These are phyloP conservation scores for Pherbina coryleti DNA, from an alignment of 2,888 invertebrate genomes.

Conservation along the genomic window DNA sequence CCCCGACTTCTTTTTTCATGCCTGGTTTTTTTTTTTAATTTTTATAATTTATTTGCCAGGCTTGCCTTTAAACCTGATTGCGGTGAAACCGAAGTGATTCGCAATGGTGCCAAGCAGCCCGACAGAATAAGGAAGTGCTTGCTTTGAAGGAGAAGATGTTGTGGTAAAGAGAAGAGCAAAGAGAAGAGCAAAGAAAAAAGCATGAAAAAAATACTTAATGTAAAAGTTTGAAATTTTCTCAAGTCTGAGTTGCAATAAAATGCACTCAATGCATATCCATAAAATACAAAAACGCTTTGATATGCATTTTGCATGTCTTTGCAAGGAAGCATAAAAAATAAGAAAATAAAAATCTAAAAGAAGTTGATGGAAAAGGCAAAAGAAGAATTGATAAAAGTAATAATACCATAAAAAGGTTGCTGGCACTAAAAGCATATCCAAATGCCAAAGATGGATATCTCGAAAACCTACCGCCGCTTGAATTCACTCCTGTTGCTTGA, in stretches of 20 bases:
- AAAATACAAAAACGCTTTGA: slow-evolving; percentile 34
- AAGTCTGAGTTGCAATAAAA: slow-evolving; percentile 57
- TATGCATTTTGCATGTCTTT: slow-evolving; percentile 17
- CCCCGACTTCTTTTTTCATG: neutral
- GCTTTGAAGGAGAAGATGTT: neutral
- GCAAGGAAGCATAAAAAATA: neutral
- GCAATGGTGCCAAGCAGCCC: neutral
- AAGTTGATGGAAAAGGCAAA: neutral
- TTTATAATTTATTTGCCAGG: neutral
- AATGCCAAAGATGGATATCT: neutral
- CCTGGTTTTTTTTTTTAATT: neutral
- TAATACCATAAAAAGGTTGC: neutral
- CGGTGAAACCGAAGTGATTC: slow-evolving; percentile 2
- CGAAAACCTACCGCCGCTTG: neutral
- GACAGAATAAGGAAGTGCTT: neutral
- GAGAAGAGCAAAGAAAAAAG: neutral
- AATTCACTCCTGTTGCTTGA: too few species aligned
- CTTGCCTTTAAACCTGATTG: slow-evolving; percentile 1
- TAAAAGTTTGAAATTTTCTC: slow-evolving; percentile 55
- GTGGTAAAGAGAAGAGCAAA: neutral
- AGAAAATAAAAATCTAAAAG: neutral
- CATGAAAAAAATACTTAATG: slow-evolving; percentile 16
- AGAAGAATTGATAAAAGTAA: neutral
- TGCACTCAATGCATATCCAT: slow-evolving; percentile 60
- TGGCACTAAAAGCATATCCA: neutral